Conservation (phyloP, 2,113 vertebrate genomes). For the Muntiacus reevesi region DNA sequence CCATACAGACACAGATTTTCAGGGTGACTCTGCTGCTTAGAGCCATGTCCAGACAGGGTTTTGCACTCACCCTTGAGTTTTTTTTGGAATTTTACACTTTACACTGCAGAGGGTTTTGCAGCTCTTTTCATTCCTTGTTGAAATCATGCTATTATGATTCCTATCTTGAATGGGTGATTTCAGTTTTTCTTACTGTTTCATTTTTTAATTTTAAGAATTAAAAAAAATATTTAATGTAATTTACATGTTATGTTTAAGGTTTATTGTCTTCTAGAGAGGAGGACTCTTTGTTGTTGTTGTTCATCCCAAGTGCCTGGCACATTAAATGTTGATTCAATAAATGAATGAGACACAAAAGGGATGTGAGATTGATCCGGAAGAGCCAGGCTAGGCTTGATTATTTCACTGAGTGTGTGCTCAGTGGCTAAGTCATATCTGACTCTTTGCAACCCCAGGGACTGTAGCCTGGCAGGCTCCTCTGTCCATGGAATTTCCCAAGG, state of each 20-base stretch:
- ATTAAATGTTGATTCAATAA: neutral
- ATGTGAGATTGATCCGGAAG: neutral
- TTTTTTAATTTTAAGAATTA: neutral
- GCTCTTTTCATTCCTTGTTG: neutral
- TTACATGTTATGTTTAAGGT: neutral
- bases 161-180: neutral
- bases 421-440: neutral
- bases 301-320: neutral
- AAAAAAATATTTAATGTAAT: neutral
- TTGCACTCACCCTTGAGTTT: neutral
- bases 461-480: neutral
- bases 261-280: neutral
- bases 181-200: neutral
- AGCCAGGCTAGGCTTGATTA: neutral
- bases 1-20: neutral
- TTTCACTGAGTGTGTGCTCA: neutral
- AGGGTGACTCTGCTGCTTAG: neutral
- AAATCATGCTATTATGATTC: neutral
- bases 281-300: neutral
- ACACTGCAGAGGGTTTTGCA: neutral
- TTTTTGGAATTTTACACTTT: neutral
- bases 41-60: neutral
- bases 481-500: neutral
- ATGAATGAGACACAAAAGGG: neutral
- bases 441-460: neutral